Base-by-base conservation (phyloP, 92 coral and sea anemone genomes). In the Actinernus sp. region DNA sequence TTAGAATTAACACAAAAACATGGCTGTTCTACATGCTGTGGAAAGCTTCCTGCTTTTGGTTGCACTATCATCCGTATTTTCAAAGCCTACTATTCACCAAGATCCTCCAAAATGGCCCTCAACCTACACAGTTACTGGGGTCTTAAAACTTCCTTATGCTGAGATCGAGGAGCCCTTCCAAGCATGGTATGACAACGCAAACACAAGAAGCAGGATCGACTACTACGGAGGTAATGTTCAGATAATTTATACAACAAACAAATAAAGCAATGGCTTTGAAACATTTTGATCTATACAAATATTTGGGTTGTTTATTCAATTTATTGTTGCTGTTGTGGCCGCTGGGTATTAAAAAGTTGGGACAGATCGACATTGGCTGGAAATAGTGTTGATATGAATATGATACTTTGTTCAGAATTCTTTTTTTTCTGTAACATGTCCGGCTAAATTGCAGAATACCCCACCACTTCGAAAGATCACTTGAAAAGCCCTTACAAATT, bases 201-300 rank as follows among this genome's bases (percentile, higher is more conserved):
- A 71, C 47, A 68, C 71, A 55, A 74, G 92, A 16, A 94, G 98
- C 63, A 68, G 98, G 17, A 90, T 94, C 52, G 98, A 94, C 64
- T 94, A 90, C 64, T 94, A 94, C 57, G 91, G 83, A 75, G 98
- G 98, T 90, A 79, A 2, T 34, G n/a, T 23, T n/a, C n/a, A n/a
- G 20, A 48, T 19, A 20, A 16, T 24, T 3, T 53, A 3, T 8
- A 14, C 0, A 27, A 10, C 7, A n/a, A n/a, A n/a, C n/a, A n/a
- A n/a, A n/a, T n/a, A n/a, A n/a, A n/a, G n/a, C n/a, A n/a, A n/a
- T n/a, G n/a, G n/a, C n/a, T 7, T 36, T 14, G 14, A 36, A 36
- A 6, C 41, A 36, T 36, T 36, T 36, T 36, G 41, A 36, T 6
- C n/a, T n/a, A n/a, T n/a, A n/a, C n/a, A n/a, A n/a, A n/a, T n/a